These are phyloP conservation scores for Distichodus sexfasciatus DNA, from an alignment of 2,797 vertebrate genomes.

Conservation along the genomic window DNA sequence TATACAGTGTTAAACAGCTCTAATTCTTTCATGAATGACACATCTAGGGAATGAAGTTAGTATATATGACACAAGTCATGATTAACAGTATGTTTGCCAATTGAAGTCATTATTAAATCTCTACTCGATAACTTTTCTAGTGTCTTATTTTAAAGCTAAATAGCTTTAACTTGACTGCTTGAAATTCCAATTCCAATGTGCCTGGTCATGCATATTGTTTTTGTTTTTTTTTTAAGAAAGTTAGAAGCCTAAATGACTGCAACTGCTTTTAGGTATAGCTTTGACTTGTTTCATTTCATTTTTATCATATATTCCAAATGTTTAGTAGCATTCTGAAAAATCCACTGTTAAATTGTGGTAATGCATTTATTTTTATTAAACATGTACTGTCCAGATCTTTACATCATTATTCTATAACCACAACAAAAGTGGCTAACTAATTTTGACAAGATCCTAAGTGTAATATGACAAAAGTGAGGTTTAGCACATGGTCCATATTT, in stretches of 20 bases:
- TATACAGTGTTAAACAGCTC: neutral
- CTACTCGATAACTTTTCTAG: neutral
- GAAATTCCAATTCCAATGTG: too few species aligned
- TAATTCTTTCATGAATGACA: constrained; percentile 14
- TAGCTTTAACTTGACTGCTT: neutral
- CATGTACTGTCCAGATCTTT: too few species aligned
- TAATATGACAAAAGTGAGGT: constrained; percentile 6
- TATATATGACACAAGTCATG: neutral
- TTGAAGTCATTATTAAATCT: neutral
- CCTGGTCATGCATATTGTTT: too few species aligned
- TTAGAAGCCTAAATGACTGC: too few species aligned
- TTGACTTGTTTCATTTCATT: too few species aligned
- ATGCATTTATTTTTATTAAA: too few species aligned
- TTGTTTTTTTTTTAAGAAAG: too few species aligned
- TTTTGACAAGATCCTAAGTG: neutral
- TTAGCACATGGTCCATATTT: neutral
- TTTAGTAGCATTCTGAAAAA: too few species aligned
- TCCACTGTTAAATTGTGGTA: too few species aligned
- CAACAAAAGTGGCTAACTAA: neutral
- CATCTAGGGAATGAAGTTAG: constrained; percentile 24
- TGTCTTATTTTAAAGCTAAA: neutral
- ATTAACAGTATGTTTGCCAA: constrained; percentile 2
- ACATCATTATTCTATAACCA: neutral
- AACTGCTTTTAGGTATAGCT: too few species aligned
- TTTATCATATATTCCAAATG: too few species aligned